Conservation (phyloP, 2,113 vertebrate species). For the Mystacornis crossleyi region DNA sequence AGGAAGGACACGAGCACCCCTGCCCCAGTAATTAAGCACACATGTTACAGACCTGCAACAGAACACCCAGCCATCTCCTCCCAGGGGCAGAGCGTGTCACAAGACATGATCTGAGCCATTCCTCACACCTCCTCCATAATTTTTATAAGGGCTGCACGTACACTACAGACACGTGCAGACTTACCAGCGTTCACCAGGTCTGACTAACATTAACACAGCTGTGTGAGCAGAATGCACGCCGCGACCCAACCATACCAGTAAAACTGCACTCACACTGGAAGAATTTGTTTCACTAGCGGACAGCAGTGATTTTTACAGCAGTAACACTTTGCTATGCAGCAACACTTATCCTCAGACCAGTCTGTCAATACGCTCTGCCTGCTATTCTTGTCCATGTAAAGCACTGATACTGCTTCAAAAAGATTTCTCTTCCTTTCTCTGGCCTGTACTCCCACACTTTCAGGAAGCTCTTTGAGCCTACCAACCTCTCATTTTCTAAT, state of each 20-base stretch:
- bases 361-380: background rate
- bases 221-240: background rate
- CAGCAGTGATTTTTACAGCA: background rate
- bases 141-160: background rate
- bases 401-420: slow-evolving; percentile 50
- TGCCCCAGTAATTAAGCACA: background rate
- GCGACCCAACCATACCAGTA: background rate
- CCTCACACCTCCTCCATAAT: background rate
- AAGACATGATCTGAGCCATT: accelerated
- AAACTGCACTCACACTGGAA: background rate
- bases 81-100: background rate
- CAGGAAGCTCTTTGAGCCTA: slow-evolving; percentile 51
- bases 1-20: background rate
- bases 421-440: slow-evolving; percentile 48
- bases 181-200: accelerated
- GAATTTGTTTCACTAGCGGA: background rate
- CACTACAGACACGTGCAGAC: background rate
- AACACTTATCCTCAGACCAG: background rate
- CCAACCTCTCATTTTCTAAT: slow-evolving; percentile 50
- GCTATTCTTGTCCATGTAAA: slow-evolving; percentile 25
- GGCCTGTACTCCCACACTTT: slow-evolving; percentile 45
- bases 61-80: background rate
- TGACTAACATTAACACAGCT: background rate
- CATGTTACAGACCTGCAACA: background rate
- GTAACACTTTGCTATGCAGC: background rate